Evolutionary conservation across 2,888 invertebrate genomes (phyloP).

Genomic region (Amphiduros pacificus): DNA sequence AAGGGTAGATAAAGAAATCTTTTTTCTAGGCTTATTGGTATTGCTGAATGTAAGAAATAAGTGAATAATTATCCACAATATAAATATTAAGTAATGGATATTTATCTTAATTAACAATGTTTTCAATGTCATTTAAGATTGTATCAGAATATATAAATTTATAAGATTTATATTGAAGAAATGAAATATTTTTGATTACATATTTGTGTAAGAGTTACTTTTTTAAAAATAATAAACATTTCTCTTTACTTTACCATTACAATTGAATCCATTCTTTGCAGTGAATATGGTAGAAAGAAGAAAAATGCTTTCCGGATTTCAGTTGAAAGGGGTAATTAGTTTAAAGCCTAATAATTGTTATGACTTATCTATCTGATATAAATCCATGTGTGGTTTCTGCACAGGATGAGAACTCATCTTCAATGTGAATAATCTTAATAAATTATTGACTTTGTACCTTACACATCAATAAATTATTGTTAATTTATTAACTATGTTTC

Average conservation of each 20-base stretch:
- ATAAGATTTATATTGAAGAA: too few relatives aligned
- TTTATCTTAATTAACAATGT: too few relatives aligned
- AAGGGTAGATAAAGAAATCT: too few relatives aligned
- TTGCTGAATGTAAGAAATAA: too few relatives aligned
- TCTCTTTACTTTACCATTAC: neutral
- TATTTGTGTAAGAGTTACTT: too few relatives aligned
- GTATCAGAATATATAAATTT: neutral
- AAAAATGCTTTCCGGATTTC: slow-evolving; percentile 69
- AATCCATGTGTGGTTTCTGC: neutral
- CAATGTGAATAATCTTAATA: neutral
- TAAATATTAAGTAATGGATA: too few relatives aligned
- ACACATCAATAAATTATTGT: neutral
- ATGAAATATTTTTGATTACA: too few relatives aligned
- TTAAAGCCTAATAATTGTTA: neutral
- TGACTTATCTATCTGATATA: neutral
- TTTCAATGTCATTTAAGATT: neutral
- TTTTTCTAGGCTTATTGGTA: too few relatives aligned
- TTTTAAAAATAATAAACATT: too few relatives aligned
- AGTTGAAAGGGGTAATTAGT: slow-evolving; percentile 42
- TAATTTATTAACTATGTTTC: too few relatives aligned
- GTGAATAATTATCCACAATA: too few relatives aligned
- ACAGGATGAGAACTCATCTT: neutral
- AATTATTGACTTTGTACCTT: neutral
- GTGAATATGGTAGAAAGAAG: slow-evolving; percentile 80
- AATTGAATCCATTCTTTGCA: slow-evolving; percentile 27